A percentile compares a stretch with the other conserved stretches of the same genome.
phyloP scores from a whole-genome alignment of 2,113 vertebrate genomes.

The Baryphthengus martii region DNA sequence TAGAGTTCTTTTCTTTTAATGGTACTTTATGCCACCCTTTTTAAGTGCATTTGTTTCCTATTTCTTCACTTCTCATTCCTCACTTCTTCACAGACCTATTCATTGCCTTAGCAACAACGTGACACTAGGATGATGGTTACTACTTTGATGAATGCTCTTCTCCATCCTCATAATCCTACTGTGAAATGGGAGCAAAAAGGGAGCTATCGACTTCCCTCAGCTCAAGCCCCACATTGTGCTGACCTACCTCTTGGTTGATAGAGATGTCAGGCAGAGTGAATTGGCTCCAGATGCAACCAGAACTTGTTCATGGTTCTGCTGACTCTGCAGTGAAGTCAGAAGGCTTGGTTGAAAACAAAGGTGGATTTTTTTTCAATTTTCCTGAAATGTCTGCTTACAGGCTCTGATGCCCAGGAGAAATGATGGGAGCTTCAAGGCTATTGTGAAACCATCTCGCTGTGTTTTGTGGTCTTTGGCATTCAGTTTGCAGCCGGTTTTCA shows the following conservation, averaged over 20 bases:
- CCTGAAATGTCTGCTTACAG: background rate
- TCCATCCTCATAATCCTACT: background rate
- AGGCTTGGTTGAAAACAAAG: background rate
- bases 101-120: background rate
- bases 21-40: background rate
- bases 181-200: background rate
- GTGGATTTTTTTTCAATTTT: background rate
- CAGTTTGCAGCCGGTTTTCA: background rate
- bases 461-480: background rate
- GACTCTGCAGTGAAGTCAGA: background rate
- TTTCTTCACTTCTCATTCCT: background rate
- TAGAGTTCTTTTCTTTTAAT: background rate
- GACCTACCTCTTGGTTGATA: background rate
- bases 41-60: background rate
- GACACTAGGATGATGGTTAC: background rate
- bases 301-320: background rate
- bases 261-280: background rate
- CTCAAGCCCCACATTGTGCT: background rate
- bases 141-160: background rate
- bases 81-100: background rate
- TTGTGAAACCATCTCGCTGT: background rate
- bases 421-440: background rate
- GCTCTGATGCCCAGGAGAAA: background rate
- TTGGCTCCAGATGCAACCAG: background rate
- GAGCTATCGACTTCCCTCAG: background rate